These are phyloP conservation scores for Phallusia fumigata DNA, from an alignment of 23 tunicate genomes.

Conservation along the genomic window DNA sequence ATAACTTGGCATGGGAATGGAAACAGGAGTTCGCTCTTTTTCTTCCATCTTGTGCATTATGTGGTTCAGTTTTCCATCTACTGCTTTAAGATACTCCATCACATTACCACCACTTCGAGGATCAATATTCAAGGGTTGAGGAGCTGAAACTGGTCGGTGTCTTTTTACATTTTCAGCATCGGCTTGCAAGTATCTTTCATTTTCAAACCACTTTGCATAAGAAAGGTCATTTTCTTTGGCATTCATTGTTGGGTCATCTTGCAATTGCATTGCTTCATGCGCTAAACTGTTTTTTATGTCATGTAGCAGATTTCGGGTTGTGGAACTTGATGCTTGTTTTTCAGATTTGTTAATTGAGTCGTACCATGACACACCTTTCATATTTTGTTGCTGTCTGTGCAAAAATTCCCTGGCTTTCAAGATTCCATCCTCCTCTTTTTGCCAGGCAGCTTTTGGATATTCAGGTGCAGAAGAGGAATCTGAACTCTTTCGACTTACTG, in stretches of 20 bases:
- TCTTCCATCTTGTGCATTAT: conserved; percentile 46
- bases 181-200: not conserved
- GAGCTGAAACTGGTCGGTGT: not conserved
- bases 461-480: conserved; percentile 20
- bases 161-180: not conserved
- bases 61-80: conserved; percentile 73
- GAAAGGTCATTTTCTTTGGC: not conserved
- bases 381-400: conserved; percentile 62
- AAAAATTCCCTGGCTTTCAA: conserved; percentile 71
- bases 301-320: conserved; percentile 35
- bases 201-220: conserved; percentile 21
- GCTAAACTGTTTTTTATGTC: conserved; percentile 39
- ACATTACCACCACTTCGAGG: conserved; percentile 15
- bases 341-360: conserved; percentile 49
- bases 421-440: conserved; percentile 61
- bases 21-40: conserved; percentile 7
- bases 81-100: conserved; percentile 67
- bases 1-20: conserved; percentile 10
- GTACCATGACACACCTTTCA: conserved; percentile 48
- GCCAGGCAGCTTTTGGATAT: conserved; percentile 49
- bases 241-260: not conserved
- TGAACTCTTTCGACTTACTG: not conserved
- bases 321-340: not conserved
- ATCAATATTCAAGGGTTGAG: not conserved
- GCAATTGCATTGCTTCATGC: conserved; percentile 35